Evolutionary conservation across 2,113 vertebrate genomes (phyloP).

Genomic region (Ciconia maguari): DNA sequence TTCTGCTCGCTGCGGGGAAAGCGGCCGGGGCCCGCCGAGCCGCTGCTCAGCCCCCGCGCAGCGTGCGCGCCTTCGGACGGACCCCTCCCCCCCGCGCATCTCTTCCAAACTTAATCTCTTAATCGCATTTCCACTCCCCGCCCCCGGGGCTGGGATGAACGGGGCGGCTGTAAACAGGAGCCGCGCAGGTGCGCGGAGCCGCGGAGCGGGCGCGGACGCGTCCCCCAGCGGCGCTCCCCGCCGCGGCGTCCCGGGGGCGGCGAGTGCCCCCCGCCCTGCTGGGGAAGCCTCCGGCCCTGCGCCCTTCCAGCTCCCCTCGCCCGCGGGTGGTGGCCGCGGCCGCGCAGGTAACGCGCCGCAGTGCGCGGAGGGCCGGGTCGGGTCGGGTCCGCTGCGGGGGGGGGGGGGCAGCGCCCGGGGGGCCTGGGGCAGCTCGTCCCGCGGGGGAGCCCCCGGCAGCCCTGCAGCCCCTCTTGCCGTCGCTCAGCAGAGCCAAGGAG

Average conservation of each 20-base stretch:
- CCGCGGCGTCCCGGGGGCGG: neutral
- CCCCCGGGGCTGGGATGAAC: neutral
- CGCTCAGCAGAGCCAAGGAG: neutral
- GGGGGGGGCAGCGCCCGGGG: neutral
- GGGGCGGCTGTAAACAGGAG: neutral
- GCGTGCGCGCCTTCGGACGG: neutral
- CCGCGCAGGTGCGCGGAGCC: slow-evolving; percentile 15
- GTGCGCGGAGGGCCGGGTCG: neutral
- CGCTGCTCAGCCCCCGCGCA: neutral
- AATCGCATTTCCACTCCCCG: slow-evolving; percentile 15
- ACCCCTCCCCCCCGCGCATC: neutral
- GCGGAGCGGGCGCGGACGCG: neutral
- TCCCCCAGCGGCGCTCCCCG: neutral
- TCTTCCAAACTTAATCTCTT: slow-evolving; percentile 33
- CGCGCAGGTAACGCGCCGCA: neutral
- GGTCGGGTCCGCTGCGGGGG: neutral
- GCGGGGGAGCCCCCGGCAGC: neutral
- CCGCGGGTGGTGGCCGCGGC: neutral
- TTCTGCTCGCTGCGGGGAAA: neutral
- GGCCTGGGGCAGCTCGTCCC: neutral
- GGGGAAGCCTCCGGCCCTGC: neutral
- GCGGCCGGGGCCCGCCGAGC: neutral
- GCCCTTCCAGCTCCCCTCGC: no score
- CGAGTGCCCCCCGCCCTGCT: neutral
- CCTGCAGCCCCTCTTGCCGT: neutral